Conservation (phyloP, 1,140 invertebrate genomes). For the Dolichoris vasculosae region DNA sequence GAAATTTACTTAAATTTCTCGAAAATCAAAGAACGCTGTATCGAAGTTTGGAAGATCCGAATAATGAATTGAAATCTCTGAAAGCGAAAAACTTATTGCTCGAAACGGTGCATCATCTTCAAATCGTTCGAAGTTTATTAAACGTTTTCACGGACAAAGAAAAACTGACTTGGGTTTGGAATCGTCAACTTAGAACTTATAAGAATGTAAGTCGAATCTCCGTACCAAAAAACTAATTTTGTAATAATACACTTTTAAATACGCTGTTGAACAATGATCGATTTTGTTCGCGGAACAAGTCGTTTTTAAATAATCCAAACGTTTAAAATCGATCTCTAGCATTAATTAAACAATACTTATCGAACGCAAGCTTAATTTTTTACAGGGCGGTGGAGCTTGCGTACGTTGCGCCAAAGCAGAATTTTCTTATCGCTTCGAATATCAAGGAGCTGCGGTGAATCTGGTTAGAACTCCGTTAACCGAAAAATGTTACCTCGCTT, state of each 20-base stretch:
- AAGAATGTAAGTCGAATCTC: slow-evolving; percentile 57
- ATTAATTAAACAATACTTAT: not conserved
- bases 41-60: slow-evolving; percentile 66
- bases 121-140: slow-evolving; percentile 87
- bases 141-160: slow-evolving; percentile 63
- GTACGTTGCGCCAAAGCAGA: slow-evolving; percentile 90
- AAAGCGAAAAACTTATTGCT: slow-evolving; percentile 85
- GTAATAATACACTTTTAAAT: not conserved
- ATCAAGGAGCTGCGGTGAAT: slow-evolving; percentile 90
- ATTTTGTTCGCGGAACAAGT: no score
- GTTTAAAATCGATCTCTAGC: no score
- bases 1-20: slow-evolving; percentile 67
- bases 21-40: slow-evolving; percentile 67
- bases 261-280: no score
- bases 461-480: slow-evolving; percentile 95
- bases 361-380: not conserved
- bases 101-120: slow-evolving; percentile 93
- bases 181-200: slow-evolving; percentile 88
- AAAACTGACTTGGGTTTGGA: slow-evolving; percentile 88
- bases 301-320: no score
- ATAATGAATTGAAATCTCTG: slow-evolving; percentile 73
- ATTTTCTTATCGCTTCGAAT: slow-evolving; percentile 98
- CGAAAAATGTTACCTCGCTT: slow-evolving; percentile 95
- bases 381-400: slow-evolving; percentile 74
- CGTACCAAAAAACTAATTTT: no score